These are phyloP conservation scores for Nothobranchius furzeri DNA, from an alignment of 2,113 vertebrate genomes.

Conservation along the genomic window DNA sequence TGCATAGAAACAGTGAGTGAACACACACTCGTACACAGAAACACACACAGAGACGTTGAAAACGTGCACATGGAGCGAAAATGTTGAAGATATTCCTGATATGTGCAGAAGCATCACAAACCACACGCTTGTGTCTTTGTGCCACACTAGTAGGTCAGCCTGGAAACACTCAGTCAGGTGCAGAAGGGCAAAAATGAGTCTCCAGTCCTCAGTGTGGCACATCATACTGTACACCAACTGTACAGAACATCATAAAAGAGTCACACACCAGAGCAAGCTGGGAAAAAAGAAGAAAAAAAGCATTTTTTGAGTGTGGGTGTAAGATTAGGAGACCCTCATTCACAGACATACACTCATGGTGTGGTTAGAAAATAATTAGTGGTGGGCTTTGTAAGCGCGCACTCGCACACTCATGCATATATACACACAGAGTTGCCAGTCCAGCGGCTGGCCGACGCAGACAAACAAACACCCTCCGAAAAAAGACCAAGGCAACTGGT, in stretches of 20 bases:
- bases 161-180: constrained; percentile 81
- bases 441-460: constrained; percentile 59
- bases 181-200: constrained; percentile 72
- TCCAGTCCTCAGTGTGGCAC: constrained; percentile 63
- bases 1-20: constrained; percentile 72
- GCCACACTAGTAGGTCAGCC: constrained; percentile 33
- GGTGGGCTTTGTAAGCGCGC: constrained; percentile 54
- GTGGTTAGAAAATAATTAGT: constrained; percentile 74
- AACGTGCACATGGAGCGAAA: constrained; percentile 15
- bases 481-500: constrained; percentile 46
- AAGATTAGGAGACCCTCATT: constrained; percentile 74
- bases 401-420: constrained; percentile 54
- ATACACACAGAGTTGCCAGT: constrained; percentile 60
- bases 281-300: constrained; percentile 44
- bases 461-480: constrained; percentile 65
- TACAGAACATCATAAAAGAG: constrained; percentile 36
- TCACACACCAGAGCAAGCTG: constrained; percentile 12
- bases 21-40: constrained; percentile 50
- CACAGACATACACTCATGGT: constrained; percentile 76
- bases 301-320: constrained; percentile 60
- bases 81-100: not conserved
- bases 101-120: constrained; percentile 25
- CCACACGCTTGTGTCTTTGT: constrained; percentile 26
- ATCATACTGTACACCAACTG: constrained; percentile 51
- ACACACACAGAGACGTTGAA: constrained; percentile 5